Percentiles rank a stretch among this genome's conserved stretches.
Evolutionary conservation across 2,888 invertebrate species (phyloP).

Genomic region (Lymantria monacha): DNA sequence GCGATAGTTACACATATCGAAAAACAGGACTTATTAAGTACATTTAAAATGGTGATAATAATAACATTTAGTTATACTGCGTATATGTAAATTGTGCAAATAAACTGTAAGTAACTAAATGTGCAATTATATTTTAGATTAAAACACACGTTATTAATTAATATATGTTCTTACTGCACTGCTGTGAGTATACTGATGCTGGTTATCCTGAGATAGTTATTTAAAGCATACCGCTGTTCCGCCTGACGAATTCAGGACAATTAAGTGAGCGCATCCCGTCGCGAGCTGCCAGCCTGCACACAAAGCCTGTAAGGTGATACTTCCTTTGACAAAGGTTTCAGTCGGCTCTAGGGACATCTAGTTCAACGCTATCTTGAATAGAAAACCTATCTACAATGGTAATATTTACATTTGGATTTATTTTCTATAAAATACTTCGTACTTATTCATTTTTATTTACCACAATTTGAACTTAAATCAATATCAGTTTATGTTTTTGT

Average conservation of each 20-base stretch:
- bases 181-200: slow-evolving; percentile 56
- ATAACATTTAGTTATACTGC: not conserved
- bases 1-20: not conserved
- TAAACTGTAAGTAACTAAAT: not conserved
- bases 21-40: not conserved
- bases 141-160: slow-evolving; percentile 26
- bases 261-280: slow-evolving; percentile 65
- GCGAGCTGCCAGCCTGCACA: slow-evolving; percentile 51
- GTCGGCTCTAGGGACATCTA: slow-evolving; percentile 57
- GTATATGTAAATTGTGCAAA: not conserved
- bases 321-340: slow-evolving; percentile 73
- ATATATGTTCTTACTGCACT: slow-evolving; percentile 30
- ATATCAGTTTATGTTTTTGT: too few species aligned
- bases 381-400: slow-evolving; percentile 37
- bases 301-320: slow-evolving; percentile 77
- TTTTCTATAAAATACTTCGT: slow-evolving; percentile 7
- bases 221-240: slow-evolving; percentile 68
- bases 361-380: slow-evolving; percentile 44
- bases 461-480: too few species aligned
- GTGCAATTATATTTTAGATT: not conserved
- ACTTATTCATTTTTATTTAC: not conserved
- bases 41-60: not conserved
- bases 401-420: slow-evolving; percentile 12
- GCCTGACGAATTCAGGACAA: slow-evolving; percentile 64
- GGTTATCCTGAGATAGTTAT: slow-evolving; percentile 58